Evolutionary conservation across 2,113 vertebrate genomes (phyloP).

Genomic region (Peucedramus taeniatus): DNA sequence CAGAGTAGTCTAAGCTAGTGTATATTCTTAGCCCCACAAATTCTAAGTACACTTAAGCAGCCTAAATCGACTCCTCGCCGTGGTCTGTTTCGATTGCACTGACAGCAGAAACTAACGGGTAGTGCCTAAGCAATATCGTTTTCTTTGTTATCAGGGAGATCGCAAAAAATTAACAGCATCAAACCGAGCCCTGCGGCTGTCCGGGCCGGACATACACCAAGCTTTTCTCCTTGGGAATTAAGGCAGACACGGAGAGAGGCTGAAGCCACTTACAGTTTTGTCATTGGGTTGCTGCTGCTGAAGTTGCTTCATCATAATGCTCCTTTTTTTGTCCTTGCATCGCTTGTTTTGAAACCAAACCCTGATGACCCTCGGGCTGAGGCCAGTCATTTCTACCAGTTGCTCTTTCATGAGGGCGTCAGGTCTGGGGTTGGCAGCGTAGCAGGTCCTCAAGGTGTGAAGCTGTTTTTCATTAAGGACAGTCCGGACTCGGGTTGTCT

Average conservation of each 20-base stretch:
- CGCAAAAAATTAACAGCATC: neutral
- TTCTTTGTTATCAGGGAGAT: neutral
- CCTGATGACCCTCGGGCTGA: conserved; percentile 94
- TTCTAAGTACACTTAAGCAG: neutral
- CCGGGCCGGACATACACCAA: neutral
- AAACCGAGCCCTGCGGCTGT: neutral
- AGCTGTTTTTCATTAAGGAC: conserved; percentile 99
- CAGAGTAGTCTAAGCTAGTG: neutral
- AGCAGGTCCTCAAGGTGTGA: conserved; percentile 97
- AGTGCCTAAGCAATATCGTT: neutral
- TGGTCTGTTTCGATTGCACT: neutral
- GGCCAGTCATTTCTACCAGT: conserved; percentile 97
- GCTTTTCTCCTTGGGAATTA: neutral
- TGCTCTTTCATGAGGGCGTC: conserved; percentile 99
- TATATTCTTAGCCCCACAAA: neutral
- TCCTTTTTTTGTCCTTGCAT: conserved; percentile 98
- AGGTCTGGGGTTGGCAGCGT: conserved; percentile 95
- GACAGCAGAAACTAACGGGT: neutral
- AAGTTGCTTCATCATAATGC: conserved; percentile 96
- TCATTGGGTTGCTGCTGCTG: conserved; percentile 97
- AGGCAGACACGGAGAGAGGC: neutral
- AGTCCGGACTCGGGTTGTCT: conserved; percentile 95
- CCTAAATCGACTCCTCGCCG: neutral
- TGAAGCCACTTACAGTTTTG: conserved; percentile 87
- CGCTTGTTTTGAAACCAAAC: conserved; percentile 99